Base-by-base conservation (phyloP, 2,113 vertebrate species). In the Gobio gobio region DNA sequence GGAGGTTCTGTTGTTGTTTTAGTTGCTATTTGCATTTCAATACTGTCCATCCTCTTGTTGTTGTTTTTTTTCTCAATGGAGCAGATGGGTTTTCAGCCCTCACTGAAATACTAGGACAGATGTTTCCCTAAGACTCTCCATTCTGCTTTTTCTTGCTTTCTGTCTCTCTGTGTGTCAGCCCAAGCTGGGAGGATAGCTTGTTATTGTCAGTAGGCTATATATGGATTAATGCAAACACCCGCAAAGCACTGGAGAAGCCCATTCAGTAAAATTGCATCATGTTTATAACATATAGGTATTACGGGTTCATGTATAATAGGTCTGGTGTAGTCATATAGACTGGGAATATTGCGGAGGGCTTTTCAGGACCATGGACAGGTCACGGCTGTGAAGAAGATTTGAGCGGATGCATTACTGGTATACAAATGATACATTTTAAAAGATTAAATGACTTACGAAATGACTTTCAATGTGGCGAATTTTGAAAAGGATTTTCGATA, bases 331-430 rank as follows among this genome's bases (percentile, higher is more conserved):
- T 58, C 45, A 54, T 61, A 56, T n/a, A 26, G 66, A 6, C 24
- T 4, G 26, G 29, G 29, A 22, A 29, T 54, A 45, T 10, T 26
- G 51, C 2, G 9, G 45, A 59, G 14, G 20, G 74, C 13, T 0
- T 4, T 54, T 86, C 94, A 95, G 95, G 45, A 94, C 94, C 94
- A 92, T 89, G 93, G 94, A 95, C 93, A 95, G 92, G 84, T 77
- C 88, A 87, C 43, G 61, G 10, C 0, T 40, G 66, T 1, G 0
- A 40, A 43, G 6, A 80, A 4, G 13, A 47, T 61, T 49, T 45
- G 3, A 24, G n/a, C n/a, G 26, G 26, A 7, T 26, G 4, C 54
- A 36, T 43, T 24, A 18, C 26, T 81, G 24, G 40, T 26, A 36
- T 20, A 24, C 70, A 13, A 13, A 45, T 77, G 5, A 54, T 18